These are phyloP conservation scores for Tachypleus tridentatus DNA, from an alignment of 1,140 invertebrate genomes.

Conservation along the genomic window DNA sequence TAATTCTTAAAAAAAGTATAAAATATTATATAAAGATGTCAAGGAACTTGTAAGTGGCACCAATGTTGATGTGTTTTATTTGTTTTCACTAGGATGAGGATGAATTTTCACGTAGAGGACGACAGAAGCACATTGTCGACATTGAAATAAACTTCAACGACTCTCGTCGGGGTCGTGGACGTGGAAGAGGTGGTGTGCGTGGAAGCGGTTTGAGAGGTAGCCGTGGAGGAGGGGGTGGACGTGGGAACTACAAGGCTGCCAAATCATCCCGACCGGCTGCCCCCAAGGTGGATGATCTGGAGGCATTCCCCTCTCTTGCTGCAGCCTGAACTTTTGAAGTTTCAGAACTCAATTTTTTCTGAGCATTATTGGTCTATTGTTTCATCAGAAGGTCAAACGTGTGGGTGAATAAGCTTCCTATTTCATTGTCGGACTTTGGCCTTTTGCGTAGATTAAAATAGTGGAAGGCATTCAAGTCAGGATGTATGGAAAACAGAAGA, in stretches of 20 bases:
- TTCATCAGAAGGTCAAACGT: too few relatives aligned
- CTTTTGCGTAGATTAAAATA: too few relatives aligned
- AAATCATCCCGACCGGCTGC: constrained; percentile 44
- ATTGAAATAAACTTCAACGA: constrained; percentile 84
- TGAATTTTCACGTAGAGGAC: constrained; percentile 70
- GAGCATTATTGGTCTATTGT: too few relatives aligned
- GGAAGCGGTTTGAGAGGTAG: constrained; percentile 17
- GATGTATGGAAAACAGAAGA: too few relatives aligned
- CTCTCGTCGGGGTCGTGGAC: constrained; percentile 49
- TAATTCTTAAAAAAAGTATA: too few relatives aligned
- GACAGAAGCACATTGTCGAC: constrained; percentile 71
- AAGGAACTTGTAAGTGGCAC: too few relatives aligned
- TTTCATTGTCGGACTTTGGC: too few relatives aligned
- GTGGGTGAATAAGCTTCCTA: too few relatives aligned
- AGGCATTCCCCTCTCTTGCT: constrained; percentile 83
- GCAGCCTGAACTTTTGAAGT: constrained; percentile 17
- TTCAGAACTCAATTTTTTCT: too few relatives aligned
- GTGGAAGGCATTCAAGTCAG: too few relatives aligned
- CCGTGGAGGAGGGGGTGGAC: constrained; percentile 15
- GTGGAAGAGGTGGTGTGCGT: constrained; percentile 25
- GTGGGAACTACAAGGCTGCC: constrained; percentile 16
- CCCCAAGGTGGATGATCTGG: constrained; percentile 88
- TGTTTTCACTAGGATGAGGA: constrained; percentile 27
- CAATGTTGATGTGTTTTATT: too few relatives aligned
- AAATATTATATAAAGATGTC: too few relatives aligned